Evolutionary conservation across 2,888 invertebrate species (phyloP).

Genomic region (Mesochorus sp.): DNA sequence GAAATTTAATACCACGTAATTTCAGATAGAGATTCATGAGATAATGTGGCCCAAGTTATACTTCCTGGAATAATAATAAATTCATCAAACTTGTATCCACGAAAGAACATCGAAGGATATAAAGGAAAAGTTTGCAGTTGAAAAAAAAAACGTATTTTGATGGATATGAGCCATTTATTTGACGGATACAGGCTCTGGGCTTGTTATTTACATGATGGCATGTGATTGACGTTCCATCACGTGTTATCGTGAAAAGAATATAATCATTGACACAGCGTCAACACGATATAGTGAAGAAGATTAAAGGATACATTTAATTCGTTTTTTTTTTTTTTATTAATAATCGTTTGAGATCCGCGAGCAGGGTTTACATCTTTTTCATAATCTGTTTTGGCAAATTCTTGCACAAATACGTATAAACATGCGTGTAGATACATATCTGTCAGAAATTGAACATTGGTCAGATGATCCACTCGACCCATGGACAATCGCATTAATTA

Average conservation of each 20-base stretch:
- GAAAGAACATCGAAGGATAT: neutral
- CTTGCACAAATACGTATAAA: neutral
- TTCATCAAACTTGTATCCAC: too few species aligned
- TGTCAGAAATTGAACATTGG: slow-evolving; percentile 11
- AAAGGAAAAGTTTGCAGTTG: neutral
- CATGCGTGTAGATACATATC: neutral
- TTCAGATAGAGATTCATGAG: neutral
- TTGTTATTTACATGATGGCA: slow-evolving; percentile 55
- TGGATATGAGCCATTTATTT: slow-evolving; percentile 47
- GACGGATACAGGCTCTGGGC: slow-evolving; percentile 43
- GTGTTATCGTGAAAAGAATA: too few species aligned
- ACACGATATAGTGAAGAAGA: too few species aligned
- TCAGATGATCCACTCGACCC: neutral
- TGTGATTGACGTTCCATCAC: too few species aligned
- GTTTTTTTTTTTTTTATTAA: neutral
- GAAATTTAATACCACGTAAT: neutral
- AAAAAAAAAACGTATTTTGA: too few species aligned
- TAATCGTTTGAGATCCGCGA: slow-evolving; percentile 22
- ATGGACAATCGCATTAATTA: neutral
- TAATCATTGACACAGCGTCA: too few species aligned
- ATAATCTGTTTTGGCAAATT: neutral
- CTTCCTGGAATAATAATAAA: too few species aligned
- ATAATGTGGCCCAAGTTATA: neutral
- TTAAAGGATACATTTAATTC: neutral
- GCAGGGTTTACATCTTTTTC: slow-evolving; percentile 17